phyloP scores from a whole-genome alignment of 2,797 vertebrate species.

The Gambusia yucatana region DNA sequence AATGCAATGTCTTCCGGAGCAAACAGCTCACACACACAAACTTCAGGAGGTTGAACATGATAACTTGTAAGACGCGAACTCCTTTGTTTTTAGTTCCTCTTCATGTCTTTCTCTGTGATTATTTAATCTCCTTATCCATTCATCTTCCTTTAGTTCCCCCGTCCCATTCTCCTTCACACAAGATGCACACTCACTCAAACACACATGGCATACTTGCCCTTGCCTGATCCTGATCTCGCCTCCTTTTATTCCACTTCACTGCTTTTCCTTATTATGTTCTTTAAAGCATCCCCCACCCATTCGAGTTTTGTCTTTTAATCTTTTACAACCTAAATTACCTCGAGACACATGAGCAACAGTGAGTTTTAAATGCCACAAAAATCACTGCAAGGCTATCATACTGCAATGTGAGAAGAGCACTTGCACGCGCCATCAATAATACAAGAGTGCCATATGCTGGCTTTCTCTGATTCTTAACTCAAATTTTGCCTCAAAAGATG shows the following conservation, averaged over 20 bases:
- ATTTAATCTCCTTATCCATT: conserved; percentile 41
- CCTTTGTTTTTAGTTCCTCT: conserved; percentile 16
- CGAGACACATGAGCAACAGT: conserved; percentile 29
- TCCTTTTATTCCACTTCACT: not conserved
- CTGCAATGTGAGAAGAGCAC: conserved; percentile 38
- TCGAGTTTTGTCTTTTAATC: conserved; percentile 42
- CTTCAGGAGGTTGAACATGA: conserved; percentile 40
- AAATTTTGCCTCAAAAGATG: conserved; percentile 58
- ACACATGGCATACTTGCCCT: not conserved
- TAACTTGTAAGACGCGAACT: conserved; percentile 43
- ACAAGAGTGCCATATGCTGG: conserved; percentile 65
- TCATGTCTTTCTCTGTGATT: conserved; percentile 14
- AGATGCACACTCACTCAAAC: not conserved
- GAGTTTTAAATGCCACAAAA: conserved; percentile 50
- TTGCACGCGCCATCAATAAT: conserved; percentile 65
- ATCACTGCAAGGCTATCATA: conserved; percentile 54
- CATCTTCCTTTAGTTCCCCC: conserved; percentile 24
- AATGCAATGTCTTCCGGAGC: conserved; percentile 1
- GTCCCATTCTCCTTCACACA: conserved; percentile 9
- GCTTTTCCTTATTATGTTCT: conserved; percentile 19
- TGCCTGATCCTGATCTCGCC: not conserved
- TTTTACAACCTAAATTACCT: conserved; percentile 51
- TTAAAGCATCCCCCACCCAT: conserved; percentile 11
- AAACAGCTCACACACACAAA: conserved; percentile 24
- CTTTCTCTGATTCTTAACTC: conserved; percentile 42